These are phyloP conservation scores for Chloromyia formosa DNA, from an alignment of 2,888 invertebrate species.

Conservation along the genomic window DNA sequence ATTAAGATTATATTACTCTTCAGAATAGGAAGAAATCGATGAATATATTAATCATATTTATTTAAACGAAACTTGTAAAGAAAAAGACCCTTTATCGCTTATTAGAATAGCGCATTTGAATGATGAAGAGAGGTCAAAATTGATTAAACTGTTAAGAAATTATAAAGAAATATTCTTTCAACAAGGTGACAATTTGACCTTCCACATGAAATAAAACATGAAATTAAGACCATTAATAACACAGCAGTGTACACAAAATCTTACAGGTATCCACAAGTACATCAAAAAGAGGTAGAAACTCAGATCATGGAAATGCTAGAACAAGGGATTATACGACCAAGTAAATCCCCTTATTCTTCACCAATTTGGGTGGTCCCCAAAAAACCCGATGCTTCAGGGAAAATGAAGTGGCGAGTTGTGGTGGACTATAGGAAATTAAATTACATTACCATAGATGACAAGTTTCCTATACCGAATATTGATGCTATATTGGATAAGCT, in stretches of 20 bases:
- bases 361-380: too few relatives aligned
- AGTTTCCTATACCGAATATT: constrained; percentile 24
- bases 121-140: not conserved
- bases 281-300: constrained; percentile 40
- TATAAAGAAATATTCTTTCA: constrained; percentile 25
- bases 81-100: not conserved
- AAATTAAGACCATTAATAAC: not conserved
- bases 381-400: too few relatives aligned
- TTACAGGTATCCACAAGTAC: constrained; percentile 37
- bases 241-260: constrained; percentile 23
- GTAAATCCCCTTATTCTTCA: constrained; percentile 51
- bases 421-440: too few relatives aligned
- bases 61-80: not conserved
- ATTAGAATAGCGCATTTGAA: constrained; percentile 7
- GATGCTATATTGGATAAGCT: constrained; percentile 4
- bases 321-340: constrained; percentile 51
- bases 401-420: too few relatives aligned
- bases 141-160: not conserved
- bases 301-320: constrained; percentile 51
- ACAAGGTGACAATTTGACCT: constrained; percentile 14
- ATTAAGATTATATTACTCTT: not conserved
- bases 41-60: not conserved
- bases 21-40: not conserved
- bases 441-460: constrained; percentile 13
- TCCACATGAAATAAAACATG: constrained; percentile 14